Evolutionary conservation across 2,888 invertebrate species (phyloP).

Genomic region (Leptopterna dolabrata): DNA sequence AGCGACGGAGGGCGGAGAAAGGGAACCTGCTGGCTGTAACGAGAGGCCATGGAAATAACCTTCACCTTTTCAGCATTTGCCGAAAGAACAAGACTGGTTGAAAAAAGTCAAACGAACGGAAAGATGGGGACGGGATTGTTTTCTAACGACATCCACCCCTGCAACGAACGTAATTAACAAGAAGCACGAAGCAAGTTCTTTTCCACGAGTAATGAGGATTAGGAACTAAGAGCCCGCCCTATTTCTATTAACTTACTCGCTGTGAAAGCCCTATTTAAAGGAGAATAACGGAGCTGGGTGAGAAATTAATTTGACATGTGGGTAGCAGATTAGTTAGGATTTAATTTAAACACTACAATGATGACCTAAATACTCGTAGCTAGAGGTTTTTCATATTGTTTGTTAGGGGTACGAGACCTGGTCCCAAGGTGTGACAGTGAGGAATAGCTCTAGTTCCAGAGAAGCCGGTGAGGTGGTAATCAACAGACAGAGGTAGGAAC

Average conservation of each 20-base stretch:
- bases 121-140: conserved; percentile 19
- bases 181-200: conserved; percentile 11
- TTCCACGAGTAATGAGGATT: conserved; percentile 34
- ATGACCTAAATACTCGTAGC: too few species aligned
- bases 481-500: too few species aligned
- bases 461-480: too few species aligned
- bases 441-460: too few species aligned
- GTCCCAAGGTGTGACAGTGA: too few species aligned
- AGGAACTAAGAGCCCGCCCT: conserved; percentile 12
- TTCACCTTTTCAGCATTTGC: background rate
- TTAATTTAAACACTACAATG: too few species aligned
- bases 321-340: too few species aligned
- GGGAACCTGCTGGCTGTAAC: background rate
- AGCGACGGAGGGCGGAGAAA: background rate
- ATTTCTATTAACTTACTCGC: background rate
- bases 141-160: conserved; percentile 5
- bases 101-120: background rate
- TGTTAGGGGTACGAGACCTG: too few species aligned
- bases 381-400: too few species aligned
- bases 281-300: too few species aligned
- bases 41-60: background rate
- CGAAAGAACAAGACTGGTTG: background rate
- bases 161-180: conserved; percentile 40
- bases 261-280: background rate
- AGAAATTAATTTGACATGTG: too few species aligned